Evolutionary conservation across 2,113 vertebrate genomes (phyloP), one percentile per base, ranked within the genome.

Genomic region (Notiomystis cincta): DNA sequence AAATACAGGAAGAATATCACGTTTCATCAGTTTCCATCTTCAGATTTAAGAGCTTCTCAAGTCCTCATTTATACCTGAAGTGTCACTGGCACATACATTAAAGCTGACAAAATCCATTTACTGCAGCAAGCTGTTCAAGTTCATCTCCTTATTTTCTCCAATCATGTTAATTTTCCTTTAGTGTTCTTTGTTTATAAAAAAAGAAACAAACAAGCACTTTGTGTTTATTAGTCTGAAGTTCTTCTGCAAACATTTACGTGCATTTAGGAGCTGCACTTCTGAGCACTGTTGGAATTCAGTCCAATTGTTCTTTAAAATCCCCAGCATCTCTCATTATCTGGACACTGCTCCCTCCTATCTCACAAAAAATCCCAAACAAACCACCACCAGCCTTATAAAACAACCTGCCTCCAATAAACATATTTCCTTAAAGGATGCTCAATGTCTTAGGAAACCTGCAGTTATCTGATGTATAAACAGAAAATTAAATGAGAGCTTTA

Each of bases 41-140:
- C 78, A 94, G 81, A 91, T 96, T 97, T 92, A 95, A 94, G 76
- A 90, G 65, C 50, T 92, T 91, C 85, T 89, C 73, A 93, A 94
- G 70, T 90, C 57, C 79, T 97, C 77, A 92, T 94, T 95, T 94
- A 90, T 94, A 97, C 82, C 70, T 85, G 87, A 95, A 97, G 85
- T 97, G 75, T 96, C 89, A 87, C 78, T 96, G 85, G 86, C 60
- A 97, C 33, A 75, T 83, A 89, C 54, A 87, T 93, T 95, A 94
- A 87, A 76, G 65, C 66, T 93, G 90, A 73, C 42, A 83, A 96
- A 83, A 91, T 81, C 35, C 20, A 91, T 94, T 85, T 92, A 67
- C 86, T 48, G 45, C 69, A 80, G 61, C 89, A 97, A 92, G 75
- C 33, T 86, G 47, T 86, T 73, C 38, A 48, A 93, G n/a, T 92